Evolutionary conservation across 2,797 vertebrate species (phyloP).

Genomic region (Odontamblyopus lacepedii): DNA sequence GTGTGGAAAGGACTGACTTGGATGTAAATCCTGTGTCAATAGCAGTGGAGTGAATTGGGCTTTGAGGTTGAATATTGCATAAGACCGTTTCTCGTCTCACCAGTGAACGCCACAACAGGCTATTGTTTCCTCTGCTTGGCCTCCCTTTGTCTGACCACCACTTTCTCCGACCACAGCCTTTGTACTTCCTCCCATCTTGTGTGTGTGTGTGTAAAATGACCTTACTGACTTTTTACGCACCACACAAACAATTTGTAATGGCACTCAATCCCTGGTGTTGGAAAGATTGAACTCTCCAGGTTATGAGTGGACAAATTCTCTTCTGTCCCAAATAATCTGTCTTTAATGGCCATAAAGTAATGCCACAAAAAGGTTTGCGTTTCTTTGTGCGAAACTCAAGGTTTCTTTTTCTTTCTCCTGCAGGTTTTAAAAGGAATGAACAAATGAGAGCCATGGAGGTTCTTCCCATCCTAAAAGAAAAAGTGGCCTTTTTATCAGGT

Average conservation of each 20-base stretch:
- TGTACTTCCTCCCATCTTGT: conserved; percentile 6
- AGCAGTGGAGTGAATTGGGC: conserved; percentile 24
- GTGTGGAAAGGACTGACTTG: conserved; percentile 3
- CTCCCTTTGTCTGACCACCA: conserved; percentile 42
- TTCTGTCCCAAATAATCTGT: conserved; percentile 36
- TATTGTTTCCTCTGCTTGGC: conserved; percentile 41
- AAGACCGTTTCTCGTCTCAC: conserved; percentile 32
- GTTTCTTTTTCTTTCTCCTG: conserved; percentile 19
- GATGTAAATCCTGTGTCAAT: conserved; percentile 11
- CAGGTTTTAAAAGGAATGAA: conserved; percentile 97
- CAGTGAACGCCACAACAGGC: conserved; percentile 30
- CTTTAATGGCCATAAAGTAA: not conserved
- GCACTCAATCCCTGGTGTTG: conserved; percentile 16
- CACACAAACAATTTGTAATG: conserved; percentile 24
- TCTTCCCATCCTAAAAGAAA: conserved; percentile 97
- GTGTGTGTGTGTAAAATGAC: conserved; percentile 6
- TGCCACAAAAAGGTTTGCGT: not conserved
- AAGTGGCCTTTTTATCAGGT: conserved; percentile 98
- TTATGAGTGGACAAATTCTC: conserved; percentile 39
- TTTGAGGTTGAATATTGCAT: conserved; percentile 15
- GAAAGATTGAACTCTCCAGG: conserved; percentile 29
- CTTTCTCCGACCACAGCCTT: conserved; percentile 35
- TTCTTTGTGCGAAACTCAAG: conserved; percentile 1
- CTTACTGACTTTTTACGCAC: conserved; percentile 27
- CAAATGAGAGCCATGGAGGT: conserved; percentile 99